phyloP scores from a whole-genome alignment of 2,888 invertebrate species.

The Synergus japonicus region DNA sequence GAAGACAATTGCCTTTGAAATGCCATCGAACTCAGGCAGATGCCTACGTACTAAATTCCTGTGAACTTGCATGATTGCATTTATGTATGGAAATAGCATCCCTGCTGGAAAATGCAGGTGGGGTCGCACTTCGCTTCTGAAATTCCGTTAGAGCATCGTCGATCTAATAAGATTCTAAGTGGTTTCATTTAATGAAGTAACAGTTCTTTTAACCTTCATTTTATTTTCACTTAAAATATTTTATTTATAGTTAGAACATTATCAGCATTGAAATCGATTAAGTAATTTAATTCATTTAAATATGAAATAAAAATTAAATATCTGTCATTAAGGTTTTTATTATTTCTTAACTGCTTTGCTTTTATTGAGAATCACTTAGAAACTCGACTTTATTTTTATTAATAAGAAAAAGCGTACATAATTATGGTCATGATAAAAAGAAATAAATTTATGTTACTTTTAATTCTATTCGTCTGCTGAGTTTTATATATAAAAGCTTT shows the following conservation, averaged over 20 bases:
- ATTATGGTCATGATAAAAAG: too few species aligned
- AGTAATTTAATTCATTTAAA: neutral
- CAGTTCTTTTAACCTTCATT: neutral
- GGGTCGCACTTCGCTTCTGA: neutral
- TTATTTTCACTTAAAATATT: neutral
- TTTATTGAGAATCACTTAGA: too few species aligned
- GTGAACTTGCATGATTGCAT: neutral
- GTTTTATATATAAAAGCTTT: too few species aligned
- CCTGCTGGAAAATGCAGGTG: neutral
- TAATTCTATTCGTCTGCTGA: too few species aligned
- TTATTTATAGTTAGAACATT: neutral
- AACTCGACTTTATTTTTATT: too few species aligned
- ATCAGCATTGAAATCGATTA: neutral
- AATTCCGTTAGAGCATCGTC: neutral
- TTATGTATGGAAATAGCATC: neutral
- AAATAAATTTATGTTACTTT: too few species aligned
- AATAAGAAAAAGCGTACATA: too few species aligned
- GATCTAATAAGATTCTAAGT: neutral
- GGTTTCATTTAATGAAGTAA: neutral
- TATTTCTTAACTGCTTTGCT: too few species aligned
- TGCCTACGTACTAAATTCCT: neutral
- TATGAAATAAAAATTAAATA: neutral
- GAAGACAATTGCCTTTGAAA: neutral
- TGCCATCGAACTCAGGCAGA: neutral
- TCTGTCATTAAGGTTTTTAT: neutral